A percentile compares a stretch with the other conserved stretches of the same genome.
Conservation (phyloP, 1,140 invertebrate species). For the Mya arenaria region DNA sequence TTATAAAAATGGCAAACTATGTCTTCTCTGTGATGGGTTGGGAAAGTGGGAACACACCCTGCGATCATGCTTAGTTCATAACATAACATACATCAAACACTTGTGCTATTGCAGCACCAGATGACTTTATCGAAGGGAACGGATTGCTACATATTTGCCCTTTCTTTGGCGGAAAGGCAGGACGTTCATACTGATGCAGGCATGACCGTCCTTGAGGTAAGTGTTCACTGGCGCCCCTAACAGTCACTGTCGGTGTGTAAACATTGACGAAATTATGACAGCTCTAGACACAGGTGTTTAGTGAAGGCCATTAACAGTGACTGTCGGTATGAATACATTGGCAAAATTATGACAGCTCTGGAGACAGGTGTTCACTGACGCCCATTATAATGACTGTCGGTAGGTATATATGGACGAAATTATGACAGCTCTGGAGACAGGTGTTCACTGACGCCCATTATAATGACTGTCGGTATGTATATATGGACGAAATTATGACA, state of each 20-base stretch:
- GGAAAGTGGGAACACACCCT: no score
- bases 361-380: background rate
- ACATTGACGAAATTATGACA: background rate
- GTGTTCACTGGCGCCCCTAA: background rate
- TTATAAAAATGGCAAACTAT: background rate
- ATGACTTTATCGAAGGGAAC: background rate
- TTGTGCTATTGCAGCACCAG: background rate
- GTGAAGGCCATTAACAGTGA: background rate
- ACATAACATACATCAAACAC: background rate
- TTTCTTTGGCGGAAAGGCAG: background rate
- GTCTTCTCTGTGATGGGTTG: no score
- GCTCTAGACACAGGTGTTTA: background rate
- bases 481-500: no score
- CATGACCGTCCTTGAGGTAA: conserved; percentile 8
- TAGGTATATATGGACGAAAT: background rate
- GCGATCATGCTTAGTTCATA: no score
- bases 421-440: no score
- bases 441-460: no score
- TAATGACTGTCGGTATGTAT: no score
- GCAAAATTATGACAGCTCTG: background rate
- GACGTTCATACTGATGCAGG: conserved; percentile 3
- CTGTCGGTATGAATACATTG: background rate
- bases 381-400: background rate
- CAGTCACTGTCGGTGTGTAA: no score
- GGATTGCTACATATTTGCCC: background rate